Conservation (phyloP, 2,113 vertebrate species). For the Phylloscopus trochiloides region DNA sequence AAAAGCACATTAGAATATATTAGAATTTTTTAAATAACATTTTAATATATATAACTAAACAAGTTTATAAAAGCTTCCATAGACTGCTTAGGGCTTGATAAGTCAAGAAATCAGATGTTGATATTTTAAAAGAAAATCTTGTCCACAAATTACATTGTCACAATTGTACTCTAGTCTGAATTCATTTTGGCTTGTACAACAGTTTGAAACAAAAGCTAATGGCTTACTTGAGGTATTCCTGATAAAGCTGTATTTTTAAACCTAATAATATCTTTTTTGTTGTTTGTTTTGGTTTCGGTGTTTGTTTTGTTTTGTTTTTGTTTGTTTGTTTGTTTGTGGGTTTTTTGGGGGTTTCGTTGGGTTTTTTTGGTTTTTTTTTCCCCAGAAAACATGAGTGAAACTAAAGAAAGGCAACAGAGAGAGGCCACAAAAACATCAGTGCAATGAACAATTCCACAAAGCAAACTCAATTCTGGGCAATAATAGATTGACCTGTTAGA, state of each 20-base stretch:
- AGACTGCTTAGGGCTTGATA: neutral
- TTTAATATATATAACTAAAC: neutral
- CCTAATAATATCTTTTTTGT: neutral
- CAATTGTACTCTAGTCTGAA: neutral
- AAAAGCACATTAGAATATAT: neutral
- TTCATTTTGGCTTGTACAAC: neutral
- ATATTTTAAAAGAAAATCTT: neutral
- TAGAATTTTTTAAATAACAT: neutral
- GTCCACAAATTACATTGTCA: neutral
- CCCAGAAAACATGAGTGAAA: neutral
- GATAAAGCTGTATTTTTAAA: neutral
- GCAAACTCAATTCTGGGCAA: neutral
- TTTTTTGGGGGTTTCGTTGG: too few relatives aligned
- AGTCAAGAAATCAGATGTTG: neutral
- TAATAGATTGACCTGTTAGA: neutral
- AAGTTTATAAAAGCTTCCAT: neutral
- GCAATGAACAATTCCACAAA: neutral
- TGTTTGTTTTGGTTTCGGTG: neutral
- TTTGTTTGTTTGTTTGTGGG: neutral
- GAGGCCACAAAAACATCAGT: neutral
- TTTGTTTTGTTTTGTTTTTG: too few relatives aligned
- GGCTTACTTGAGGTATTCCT: neutral
- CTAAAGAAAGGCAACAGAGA: neutral
- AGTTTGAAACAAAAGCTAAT: neutral
- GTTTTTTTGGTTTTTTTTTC: neutral